Evolutionary conservation across 2,888 invertebrate genomes (phyloP), one percentile per base, ranked within the genome.

Genomic region (Nemurella pictetii): DNA sequence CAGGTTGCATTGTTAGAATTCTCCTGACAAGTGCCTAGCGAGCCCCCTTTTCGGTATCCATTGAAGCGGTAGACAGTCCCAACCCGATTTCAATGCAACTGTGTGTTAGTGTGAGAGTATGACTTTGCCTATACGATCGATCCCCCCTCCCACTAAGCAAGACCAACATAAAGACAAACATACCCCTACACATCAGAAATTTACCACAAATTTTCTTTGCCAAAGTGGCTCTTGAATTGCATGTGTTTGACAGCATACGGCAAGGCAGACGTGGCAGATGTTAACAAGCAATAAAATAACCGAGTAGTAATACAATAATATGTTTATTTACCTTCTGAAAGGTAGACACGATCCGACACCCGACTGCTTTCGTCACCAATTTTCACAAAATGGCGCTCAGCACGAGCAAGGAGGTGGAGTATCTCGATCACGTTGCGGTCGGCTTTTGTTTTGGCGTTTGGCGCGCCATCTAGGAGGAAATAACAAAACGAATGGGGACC

Each of bases 341-440:
- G 36, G 82, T 55, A 30, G 82, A 82, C 82, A 82, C 82, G 82
- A 82, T 72, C 55, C 30, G 29, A 55, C 27, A 82, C 29, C 27
- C 55, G 82, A 82, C 82, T 82, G 82, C 55, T 82, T 82, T 82
- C 82, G 82, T 82, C 82, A 82, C 82, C 82, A 82, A 82, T 26
- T 82, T 82, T 82, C 82, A 82, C 82, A 82, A 82, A 82, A 82
- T 82, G 82, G 82, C 82, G 82, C 55, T 82, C 82, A 72, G 72
- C 82, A 55, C 55, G 26, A 55, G 82, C 55, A 82, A 72, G 26
- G 78, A 29, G 30, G 30, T 78, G 29, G 27, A 78, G 78, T 78
- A 78, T 15, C 29, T 75, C 7, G 78, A 78, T 30, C 78, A 78
- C 28, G 29, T 78, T 55, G 55, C 15, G 55, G 55, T 55, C 55